Percentiles rank a stretch among this genome's conserved stretches.
Evolutionary conservation across 2,888 invertebrate species (phyloP).

Genomic region (Cabera pusaria): DNA sequence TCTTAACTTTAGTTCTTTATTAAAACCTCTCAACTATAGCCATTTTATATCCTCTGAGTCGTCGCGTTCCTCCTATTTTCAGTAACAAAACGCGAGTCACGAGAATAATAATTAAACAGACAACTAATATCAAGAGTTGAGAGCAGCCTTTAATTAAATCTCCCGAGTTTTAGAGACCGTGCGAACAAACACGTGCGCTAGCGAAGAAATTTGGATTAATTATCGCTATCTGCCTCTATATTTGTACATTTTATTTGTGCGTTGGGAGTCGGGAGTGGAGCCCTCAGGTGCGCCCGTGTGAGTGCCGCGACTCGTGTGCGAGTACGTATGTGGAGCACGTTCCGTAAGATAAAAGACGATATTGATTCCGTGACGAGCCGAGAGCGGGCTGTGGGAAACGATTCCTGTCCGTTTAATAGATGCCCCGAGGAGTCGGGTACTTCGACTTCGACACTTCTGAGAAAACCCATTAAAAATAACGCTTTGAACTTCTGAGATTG

Average conservation of each 20-base stretch:
- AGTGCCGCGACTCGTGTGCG: constrained; percentile 37
- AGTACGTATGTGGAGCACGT: constrained; percentile 73
- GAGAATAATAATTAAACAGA: constrained; percentile 46
- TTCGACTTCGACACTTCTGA: constrained; percentile 52
- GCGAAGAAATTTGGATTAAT: constrained; percentile 69
- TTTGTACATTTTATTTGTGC: constrained; percentile 55
- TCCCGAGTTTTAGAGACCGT: constrained; percentile 55
- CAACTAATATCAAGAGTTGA: constrained; percentile 53
- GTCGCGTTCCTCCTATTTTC: constrained; percentile 27
- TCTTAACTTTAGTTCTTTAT: constrained; percentile 10
- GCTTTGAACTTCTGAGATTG: constrained; percentile 37
- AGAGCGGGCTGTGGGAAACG: constrained; percentile 77
- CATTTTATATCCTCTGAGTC: constrained; percentile 14
- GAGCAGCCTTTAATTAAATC: constrained; percentile 62
- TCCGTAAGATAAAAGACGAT: constrained; percentile 80
- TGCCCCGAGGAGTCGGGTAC: constrained; percentile 66
- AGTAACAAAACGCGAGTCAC: constrained; percentile 28
- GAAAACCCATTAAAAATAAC: constrained; percentile 51
- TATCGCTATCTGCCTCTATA: constrained; percentile 57
- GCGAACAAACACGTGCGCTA: constrained; percentile 56
- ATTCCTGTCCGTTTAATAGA: constrained; percentile 75
- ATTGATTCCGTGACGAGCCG: constrained; percentile 81
- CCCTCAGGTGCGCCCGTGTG: constrained; percentile 35
- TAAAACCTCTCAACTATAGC: constrained; percentile 9
- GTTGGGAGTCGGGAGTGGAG: constrained; percentile 20